Base-by-base conservation (phyloP, 2,888 invertebrate genomes). In the Tuberolachnus salignus region DNA sequence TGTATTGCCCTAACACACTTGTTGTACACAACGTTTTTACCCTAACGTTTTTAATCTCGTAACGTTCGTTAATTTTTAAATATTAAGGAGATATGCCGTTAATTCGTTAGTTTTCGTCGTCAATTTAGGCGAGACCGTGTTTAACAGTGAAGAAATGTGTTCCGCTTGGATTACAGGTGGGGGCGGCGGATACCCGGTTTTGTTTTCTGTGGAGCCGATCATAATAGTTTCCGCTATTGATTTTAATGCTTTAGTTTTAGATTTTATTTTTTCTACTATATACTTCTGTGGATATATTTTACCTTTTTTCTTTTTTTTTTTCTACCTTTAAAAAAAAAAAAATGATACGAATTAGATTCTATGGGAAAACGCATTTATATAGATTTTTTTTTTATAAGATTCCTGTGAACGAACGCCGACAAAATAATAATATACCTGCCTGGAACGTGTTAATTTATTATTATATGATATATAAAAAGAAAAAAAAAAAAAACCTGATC, bases 21-120 rank as follows among this genome's bases (percentile, higher is more conserved):
- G n/a, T n/a, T n/a, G n/a, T n/a, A n/a, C n/a, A n/a, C n/a, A n/a
- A n/a, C n/a, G n/a, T n/a, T n/a, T n/a, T n/a, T n/a, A n/a, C n/a
- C n/a, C 34, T 4, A 6, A 6, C 34, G 6, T 57, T 57, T 21
- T 57, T 57, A 57, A 57, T 57, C 57, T 23, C 57, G 14, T 57
- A 21, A 13, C 23, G 14, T 57, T 57, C 23, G 23, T 57, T 14
- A 57, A 57, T 23, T 21, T 57, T 57, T 23, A 3, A 21, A 57
- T 23, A 57, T 57, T 23, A 57, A 57, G 23, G 57, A 57, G 57
- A 23, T 14, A 23, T 19, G 23, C 57, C 57, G 23, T 23, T 57
- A 57, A 57, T 57, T 57, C 23, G 23, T 57, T 57, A 57, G 23
- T 57, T 57, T 57, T 57, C 21, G 21, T 57, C 57, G 23, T 57